Percentiles rank a stretch among this genome's conserved stretches.
Conservation (phyloP, 2,888 invertebrate genomes). For the Gastrophysa polygoni region DNA sequence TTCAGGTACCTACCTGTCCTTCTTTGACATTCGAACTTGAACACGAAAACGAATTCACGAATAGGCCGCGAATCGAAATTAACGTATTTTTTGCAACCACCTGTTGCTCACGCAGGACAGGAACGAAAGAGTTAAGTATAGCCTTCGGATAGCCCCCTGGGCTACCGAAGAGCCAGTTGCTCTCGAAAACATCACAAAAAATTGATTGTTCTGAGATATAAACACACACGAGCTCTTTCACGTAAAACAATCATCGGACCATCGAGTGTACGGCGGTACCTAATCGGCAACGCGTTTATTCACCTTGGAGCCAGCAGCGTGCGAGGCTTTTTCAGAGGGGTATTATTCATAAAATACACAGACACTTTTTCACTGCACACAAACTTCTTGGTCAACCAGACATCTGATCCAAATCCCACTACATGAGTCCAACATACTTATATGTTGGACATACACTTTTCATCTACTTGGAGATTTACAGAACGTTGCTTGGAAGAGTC, state of each 20-base stretch:
- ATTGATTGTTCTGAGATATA: conserved; percentile 22
- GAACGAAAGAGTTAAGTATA: conserved; percentile 23
- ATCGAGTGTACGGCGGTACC: conserved; percentile 14
- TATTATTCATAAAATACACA: too few species aligned
- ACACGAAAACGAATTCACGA: not conserved
- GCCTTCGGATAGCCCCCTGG: conserved; percentile 18
- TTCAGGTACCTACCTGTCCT: too few species aligned
- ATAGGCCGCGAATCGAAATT: not conserved
- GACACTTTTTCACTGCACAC: too few species aligned
- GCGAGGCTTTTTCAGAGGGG: not conserved
- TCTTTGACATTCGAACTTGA: not conserved
- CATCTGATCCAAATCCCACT: too few species aligned
- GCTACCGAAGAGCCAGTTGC: conserved; percentile 21
- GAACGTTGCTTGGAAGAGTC: too few species aligned
- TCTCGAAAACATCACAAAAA: conserved; percentile 17
- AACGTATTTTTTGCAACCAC: conserved; percentile 7
- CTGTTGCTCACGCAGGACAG: conserved; percentile 7
- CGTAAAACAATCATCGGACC: conserved; percentile 21
- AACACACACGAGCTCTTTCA: conserved; percentile 22
- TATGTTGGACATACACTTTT: too few species aligned
- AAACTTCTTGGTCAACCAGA: too few species aligned
- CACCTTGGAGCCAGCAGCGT: conserved; percentile 15
- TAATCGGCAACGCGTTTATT: conserved; percentile 20
- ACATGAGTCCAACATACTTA: too few species aligned
- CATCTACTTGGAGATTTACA: too few species aligned